These are phyloP conservation scores for Cataglyphis hispanica DNA, from an alignment of 1,140 invertebrate species.

Conservation along the genomic window DNA sequence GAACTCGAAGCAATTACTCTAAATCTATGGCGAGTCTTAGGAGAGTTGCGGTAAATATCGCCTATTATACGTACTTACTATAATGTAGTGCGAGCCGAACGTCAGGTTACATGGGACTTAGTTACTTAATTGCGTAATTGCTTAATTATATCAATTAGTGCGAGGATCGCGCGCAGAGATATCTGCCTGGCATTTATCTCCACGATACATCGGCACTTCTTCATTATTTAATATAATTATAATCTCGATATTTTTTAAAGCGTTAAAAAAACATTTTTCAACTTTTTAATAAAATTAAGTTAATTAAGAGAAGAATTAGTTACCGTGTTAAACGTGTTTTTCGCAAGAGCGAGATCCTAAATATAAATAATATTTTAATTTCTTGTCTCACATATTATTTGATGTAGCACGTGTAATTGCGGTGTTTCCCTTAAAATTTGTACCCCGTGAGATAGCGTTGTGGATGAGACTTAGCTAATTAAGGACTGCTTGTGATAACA, in stretches of 20 bases:
- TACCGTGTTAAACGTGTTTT: background rate
- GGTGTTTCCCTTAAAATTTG: slow-evolving; percentile 3
- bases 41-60: slow-evolving; percentile 71
- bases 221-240: background rate
- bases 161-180: background rate
- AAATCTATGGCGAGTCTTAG: slow-evolving; percentile 76
- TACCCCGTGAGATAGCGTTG: slow-evolving; percentile 4
- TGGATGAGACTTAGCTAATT: slow-evolving; percentile 52
- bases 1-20: slow-evolving; percentile 72
- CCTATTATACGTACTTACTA: slow-evolving; percentile 73
- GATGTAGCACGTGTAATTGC: slow-evolving; percentile 20
- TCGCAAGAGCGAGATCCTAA: background rate
- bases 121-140: slow-evolving; percentile 68
- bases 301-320: background rate
- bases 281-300: background rate
- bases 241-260: background rate
- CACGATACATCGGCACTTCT: background rate
- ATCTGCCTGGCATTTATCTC: background rate
- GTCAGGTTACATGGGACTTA: slow-evolving; percentile 44
- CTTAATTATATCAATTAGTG: slow-evolving; percentile 74
- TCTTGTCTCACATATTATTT: background rate
- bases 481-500: slow-evolving; percentile 9
- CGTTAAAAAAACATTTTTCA: background rate
- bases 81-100: slow-evolving; percentile 66
- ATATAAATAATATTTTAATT: slow-evolving; percentile 37